Evolutionary conservation across 2,113 vertebrate species (phyloP).

Genomic region (Nipponia nippon): DNA sequence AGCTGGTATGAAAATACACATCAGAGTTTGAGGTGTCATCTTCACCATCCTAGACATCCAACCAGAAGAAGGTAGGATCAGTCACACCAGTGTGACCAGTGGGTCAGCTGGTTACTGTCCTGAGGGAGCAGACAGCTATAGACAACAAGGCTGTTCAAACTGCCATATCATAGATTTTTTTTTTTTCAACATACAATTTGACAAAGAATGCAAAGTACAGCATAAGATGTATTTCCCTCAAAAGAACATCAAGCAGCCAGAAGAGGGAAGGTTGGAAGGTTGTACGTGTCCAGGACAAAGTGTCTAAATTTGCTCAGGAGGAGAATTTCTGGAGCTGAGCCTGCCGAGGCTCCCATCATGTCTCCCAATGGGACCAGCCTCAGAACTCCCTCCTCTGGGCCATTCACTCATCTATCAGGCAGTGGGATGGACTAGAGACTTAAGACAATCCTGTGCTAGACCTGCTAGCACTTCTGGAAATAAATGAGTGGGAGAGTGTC

Average conservation of each 20-base stretch:
- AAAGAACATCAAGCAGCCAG: neutral
- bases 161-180: neutral
- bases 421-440: neutral
- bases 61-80: neutral
- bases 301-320: neutral
- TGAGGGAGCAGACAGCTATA: neutral
- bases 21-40: neutral
- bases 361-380: neutral
- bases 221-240: neutral
- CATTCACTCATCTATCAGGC: fast-evolving
- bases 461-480: neutral
- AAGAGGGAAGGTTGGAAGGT: neutral
- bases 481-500: neutral
- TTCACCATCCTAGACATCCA: neutral
- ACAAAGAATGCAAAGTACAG: neutral
- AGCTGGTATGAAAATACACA: neutral
- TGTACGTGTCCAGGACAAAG: neutral
- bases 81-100: neutral
- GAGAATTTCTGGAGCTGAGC: neutral
- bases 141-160: neutral
- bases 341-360: neutral
- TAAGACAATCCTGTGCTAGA: neutral
- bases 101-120: neutral
- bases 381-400: neutral
- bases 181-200: neutral